Percentiles rank a stretch among this genome's conserved stretches.
phyloP scores from a whole-genome alignment of 1,140 invertebrate genomes.

The Leptopilina boulardi region DNA sequence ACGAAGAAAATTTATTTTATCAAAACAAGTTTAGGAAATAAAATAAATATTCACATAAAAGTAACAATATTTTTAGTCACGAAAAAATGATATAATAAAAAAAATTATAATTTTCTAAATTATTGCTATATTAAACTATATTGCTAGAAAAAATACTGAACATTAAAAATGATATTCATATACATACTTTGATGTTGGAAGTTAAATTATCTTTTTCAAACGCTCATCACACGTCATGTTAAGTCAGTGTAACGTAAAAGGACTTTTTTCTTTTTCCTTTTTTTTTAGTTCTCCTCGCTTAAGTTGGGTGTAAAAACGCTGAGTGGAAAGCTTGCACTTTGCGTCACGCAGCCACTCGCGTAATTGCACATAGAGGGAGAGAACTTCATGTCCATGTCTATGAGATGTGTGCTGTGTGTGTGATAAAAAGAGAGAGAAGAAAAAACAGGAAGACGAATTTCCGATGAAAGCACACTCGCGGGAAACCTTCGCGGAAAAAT shows the following conservation, averaged over 20 bases:
- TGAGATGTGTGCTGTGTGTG: not conserved
- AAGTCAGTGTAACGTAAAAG: slow-evolving; percentile 11
- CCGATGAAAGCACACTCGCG: slow-evolving; percentile 13
- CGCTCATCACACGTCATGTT: not conserved
- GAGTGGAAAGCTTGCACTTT: slow-evolving; percentile 12
- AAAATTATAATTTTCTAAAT: too few species aligned
- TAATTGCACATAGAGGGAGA: slow-evolving; percentile 15
- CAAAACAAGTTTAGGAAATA: too few species aligned
- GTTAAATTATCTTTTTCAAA: not conserved
- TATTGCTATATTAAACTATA: too few species aligned
- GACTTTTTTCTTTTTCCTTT: too few species aligned
- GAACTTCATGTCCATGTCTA: slow-evolving; percentile 6
- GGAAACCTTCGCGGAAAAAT: slow-evolving; percentile 36
- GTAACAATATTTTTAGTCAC: too few species aligned
- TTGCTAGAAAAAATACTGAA: too few species aligned
- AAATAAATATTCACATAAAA: too few species aligned
- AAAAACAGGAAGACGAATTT: slow-evolving; percentile 34
- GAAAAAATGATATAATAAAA: too few species aligned
- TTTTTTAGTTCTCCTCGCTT: slow-evolving; percentile 7
- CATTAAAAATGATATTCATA: too few species aligned
- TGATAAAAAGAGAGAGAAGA: slow-evolving; percentile 40
- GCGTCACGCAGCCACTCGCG: slow-evolving; percentile 27
- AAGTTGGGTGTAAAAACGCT: slow-evolving; percentile 9
- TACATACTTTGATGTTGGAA: too few species aligned
- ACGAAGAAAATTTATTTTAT: too few species aligned